A percentile compares a stretch with the other conserved stretches of the same genome.
Evolutionary conservation across 2,888 invertebrate species (phyloP).

Genomic region (Melanostoma scalare): DNA sequence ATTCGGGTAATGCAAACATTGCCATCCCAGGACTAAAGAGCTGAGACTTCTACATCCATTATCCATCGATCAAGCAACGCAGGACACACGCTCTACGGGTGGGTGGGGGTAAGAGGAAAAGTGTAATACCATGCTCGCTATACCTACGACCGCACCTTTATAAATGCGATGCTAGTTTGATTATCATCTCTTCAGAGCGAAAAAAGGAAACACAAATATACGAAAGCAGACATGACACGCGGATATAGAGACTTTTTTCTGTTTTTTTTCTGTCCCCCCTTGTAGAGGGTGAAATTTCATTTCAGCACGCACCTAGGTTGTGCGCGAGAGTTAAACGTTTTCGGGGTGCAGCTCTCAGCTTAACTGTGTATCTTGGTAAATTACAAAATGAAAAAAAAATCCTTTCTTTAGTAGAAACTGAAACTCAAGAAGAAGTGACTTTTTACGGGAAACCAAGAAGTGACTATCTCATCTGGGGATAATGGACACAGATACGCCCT

Average conservation of each 20-base stretch:
- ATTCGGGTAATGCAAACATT: slow-evolving; percentile 44
- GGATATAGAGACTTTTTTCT: slow-evolving; percentile 19
- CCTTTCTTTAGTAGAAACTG: slow-evolving; percentile 35
- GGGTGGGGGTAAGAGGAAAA: slow-evolving; percentile 28
- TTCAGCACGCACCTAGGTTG: slow-evolving; percentile 67
- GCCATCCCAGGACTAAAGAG: slow-evolving; percentile 2
- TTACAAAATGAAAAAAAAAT: slow-evolving; percentile 33
- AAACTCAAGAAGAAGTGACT: slow-evolving; percentile 17
- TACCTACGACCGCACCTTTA: slow-evolving; percentile 66
- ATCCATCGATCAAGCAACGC: slow-evolving; percentile 70
- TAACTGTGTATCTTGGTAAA: slow-evolving; percentile 38
- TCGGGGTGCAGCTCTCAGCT: slow-evolving; percentile 54
- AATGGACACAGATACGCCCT: slow-evolving; percentile 52
- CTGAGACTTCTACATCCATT: slow-evolving; percentile 56
- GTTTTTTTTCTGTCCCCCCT: slow-evolving; percentile 31
- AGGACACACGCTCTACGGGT: slow-evolving; percentile 55
- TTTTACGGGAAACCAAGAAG: slow-evolving; percentile 42
- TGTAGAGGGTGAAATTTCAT: slow-evolving; percentile 67
- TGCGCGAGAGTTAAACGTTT: slow-evolving; percentile 33
- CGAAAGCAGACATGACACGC: slow-evolving; percentile 46
- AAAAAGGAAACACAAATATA: slow-evolving; percentile 6
- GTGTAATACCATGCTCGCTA: slow-evolving; percentile 4
- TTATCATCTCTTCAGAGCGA: slow-evolving; percentile 69
- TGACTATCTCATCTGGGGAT: slow-evolving; percentile 65
- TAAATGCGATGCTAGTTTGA: slow-evolving; percentile 72